Base-by-base conservation (phyloP, 2,797 vertebrate species). In the Ctenosaura bakeri region DNA sequence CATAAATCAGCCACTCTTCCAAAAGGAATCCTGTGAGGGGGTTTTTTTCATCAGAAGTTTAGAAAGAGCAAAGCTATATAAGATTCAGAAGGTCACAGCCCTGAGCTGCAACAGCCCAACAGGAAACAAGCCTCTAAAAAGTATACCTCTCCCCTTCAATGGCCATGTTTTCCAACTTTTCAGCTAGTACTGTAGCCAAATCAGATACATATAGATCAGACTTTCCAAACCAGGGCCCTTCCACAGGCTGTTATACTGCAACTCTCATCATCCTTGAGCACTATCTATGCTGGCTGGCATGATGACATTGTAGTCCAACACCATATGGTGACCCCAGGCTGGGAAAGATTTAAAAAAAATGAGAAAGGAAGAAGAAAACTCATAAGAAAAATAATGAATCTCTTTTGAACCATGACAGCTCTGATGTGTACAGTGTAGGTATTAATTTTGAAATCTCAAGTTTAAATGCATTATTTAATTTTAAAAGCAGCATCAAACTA, bases 11-110 rank as follows among this genome's bases (percentile, higher is more conserved):
- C 13, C 56, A 66, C 12, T 85, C 79, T 79, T 62, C 66, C 52
- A 38, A 71, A 26, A 56, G 32, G 38, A 74, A 13, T 85, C 82
- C 0, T 82, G 29, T 32, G 80, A 26, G 46, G 90, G 42, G 3
- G 3, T 46, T 46, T 24, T 92, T 86, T 66, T 62, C 20, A 59
- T 56, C 26, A 90, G n/a, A 54, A 93, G 6, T 64, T 81, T 64
- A 74, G 20, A 73, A 91, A 78, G 38, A 86, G 1, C 0, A 77
- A 88, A 93, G 85, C 32, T 18, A 81, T 38, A 83, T 42, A 56
- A 81, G 89, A 14, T 90, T 54, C 66, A 88, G 42, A 32, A 71
- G 4, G n/a, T 71, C 71, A 69, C 12, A 81, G 24, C 16, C 42
- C n/a, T 50, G 62, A 42, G 13, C 46, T 14, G 24, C 76, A 35